Evolutionary conservation across 2,797 vertebrate genomes (phyloP), one percentile per base, ranked within the genome.

Genomic region (Rhinichthys osculus): DNA sequence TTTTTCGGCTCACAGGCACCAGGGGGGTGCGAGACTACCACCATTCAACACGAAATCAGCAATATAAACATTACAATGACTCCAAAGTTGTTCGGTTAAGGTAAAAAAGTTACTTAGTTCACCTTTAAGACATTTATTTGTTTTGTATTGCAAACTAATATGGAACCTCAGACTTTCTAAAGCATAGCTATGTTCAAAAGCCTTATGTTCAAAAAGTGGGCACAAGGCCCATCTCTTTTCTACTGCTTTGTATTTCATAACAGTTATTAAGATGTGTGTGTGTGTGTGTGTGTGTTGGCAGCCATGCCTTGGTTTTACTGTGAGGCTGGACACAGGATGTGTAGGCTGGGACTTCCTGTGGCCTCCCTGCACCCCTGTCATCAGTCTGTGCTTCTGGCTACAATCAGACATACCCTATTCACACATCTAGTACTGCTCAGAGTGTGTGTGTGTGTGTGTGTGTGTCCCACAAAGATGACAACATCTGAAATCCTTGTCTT

Each of bases 221-320:
- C 54, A 62, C 40, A 79, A 79, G 59, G 17, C 27, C 7, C 11
- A 17, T 42, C 73, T 86, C 83, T 89, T 89, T 91, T 79, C 35
- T 74, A 78, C 82, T 81, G 87, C 66, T 89, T 86, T 79, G 14
- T 72, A 84, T 90, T 87, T 82, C n/a, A 17, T 86, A 88, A 91
- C 72, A 27, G 64, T 79, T 76, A 84, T 81, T 90, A 86, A 88
- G 69, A 77, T 71, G 69, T 71, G 69, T 30, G 71, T 47, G 40
- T 47, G 70, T 72, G 73, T 77, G 54, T 89, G 82, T 79, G 76
- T 84, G 67, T 78, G 54, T 72, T 52, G 80, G 52, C 35, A 74
- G 47, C 23, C 50, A 10, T 44, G 52, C 52, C 67, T 74, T 67
- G 80, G 67, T 33, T 78, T 77, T 19, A 35, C 30, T 44, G 38